Evolutionary conservation across 1,140 invertebrate genomes (phyloP).

Genomic region (Drosophila yakuba): DNA sequence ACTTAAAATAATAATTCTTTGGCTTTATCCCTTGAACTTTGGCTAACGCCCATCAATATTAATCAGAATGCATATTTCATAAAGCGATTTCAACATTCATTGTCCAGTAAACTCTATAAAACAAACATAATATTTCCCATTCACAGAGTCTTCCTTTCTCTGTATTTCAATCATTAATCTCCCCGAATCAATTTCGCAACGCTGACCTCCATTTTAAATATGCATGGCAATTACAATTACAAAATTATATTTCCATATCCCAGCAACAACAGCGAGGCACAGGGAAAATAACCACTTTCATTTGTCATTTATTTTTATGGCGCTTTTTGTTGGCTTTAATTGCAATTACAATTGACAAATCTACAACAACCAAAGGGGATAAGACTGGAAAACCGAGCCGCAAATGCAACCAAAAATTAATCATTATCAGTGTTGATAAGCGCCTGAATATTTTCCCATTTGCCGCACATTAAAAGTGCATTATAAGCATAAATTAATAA

Average conservation of each 20-base stretch:
- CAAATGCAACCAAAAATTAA: constrained; percentile 66
- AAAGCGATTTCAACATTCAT: constrained; percentile 42
- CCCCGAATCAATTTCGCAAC: constrained; percentile 44
- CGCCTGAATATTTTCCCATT: constrained; percentile 78
- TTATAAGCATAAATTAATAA: constrained; percentile 76
- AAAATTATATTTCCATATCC: constrained; percentile 51
- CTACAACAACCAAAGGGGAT: constrained; percentile 19
- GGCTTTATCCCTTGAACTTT: constrained; percentile 4
- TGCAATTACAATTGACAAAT: constrained; percentile 49
- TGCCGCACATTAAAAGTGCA: constrained; percentile 74
- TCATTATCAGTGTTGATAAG: constrained; percentile 79
- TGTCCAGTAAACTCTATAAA: constrained; percentile 35
- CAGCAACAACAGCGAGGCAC: constrained; percentile 6
- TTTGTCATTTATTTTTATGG: constrained; percentile 49
- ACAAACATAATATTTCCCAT: constrained; percentile 30
- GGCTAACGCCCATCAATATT: constrained; percentile 38
- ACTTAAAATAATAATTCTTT: not conserved
- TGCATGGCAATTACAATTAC: constrained; percentile 58
- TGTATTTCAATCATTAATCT: constrained; percentile 54
- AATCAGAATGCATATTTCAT: constrained; percentile 52
- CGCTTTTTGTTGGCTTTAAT: constrained; percentile 39
- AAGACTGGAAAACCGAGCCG: constrained; percentile 4
- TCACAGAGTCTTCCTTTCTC: constrained; percentile 8
- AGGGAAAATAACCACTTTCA: constrained; percentile 42
- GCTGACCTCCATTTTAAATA: constrained; percentile 61